Evolutionary conservation across 2,888 invertebrate genomes (phyloP), one percentile per base, ranked within the genome.

Genomic region (Sceliomorpha sp.): DNA sequence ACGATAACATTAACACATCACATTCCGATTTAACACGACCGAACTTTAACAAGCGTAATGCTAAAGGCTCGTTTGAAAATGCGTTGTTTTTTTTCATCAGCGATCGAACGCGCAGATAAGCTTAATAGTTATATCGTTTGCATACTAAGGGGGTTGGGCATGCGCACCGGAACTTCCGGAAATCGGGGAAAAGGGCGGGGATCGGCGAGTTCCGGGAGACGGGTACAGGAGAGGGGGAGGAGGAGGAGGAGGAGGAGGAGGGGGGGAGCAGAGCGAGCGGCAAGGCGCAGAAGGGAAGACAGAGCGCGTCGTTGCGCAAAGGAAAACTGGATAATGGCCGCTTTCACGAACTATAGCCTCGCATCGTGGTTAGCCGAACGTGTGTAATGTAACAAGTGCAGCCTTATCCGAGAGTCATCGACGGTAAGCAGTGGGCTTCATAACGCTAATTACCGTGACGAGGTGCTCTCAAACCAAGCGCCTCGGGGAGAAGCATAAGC

Each of bases 271-370:
- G 78, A 36, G 42, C 56, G 27, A n/a, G 45, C 20, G 10, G 42
- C 15, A 9, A 9, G n/a, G 42, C 17, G 72, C 69, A 74, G 72
- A 77, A 36, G 51, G 51, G 6, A 53, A 59, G 51, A 63, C 10
- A 9, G 31, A 27, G n/a, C n/a, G 51, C 42, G 53, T 55, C 50
- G 55, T 76, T 78, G 72, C 74, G 75, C 72, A 74, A 76, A 82
- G 76, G 81, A 83, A 83, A 83, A 80, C 81, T 80, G 78, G 81
- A 80, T 86, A 87, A 87, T 85, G 84, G 84, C 76, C 84, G 83
- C 87, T 87, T 87, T 87, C 87, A 87, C 87, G 86, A 84, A 78
- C 79, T 77, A 80, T 82, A 80, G 81, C 77, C 74, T 80, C 79
- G 72, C 72, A 75, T 72, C 67, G 75, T 73, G 76, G 72, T 77